Conservation (phyloP, 64 coral and sea anemone genomes). For the Porites lutea region DNA sequence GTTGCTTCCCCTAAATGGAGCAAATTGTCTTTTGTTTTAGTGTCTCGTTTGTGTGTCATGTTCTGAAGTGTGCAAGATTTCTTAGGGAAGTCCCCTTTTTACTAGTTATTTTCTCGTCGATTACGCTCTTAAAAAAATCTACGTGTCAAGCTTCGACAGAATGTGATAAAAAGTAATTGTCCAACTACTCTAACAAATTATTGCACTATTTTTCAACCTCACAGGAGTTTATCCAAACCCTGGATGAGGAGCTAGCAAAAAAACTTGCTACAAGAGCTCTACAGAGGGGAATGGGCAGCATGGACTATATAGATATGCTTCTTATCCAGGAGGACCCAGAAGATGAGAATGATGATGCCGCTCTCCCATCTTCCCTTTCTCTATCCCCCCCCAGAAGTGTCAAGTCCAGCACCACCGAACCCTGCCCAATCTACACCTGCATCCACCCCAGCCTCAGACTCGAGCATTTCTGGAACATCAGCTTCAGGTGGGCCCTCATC, state of each 20-base stretch:
- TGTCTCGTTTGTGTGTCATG: not conserved
- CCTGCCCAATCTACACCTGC: not conserved
- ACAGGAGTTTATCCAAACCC: constrained; percentile 42
- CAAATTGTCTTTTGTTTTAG: too few species aligned
- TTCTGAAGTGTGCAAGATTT: not conserved
- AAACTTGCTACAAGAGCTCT: constrained; percentile 40
- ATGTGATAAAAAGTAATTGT: not conserved
- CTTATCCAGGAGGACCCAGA: constrained; percentile 26
- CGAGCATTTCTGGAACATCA: too few species aligned
- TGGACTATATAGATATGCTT: constrained; percentile 44
- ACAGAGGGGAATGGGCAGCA: constrained; percentile 29
- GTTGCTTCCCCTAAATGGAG: too few species aligned
- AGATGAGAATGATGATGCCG: not conserved
- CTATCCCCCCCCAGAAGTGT: not conserved
- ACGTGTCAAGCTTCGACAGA: not conserved
- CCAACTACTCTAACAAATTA: not conserved
- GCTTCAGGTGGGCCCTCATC: too few species aligned
- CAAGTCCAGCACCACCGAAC: not conserved
- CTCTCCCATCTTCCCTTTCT: not conserved
- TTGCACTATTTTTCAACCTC: not conserved
- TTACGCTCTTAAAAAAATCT: not conserved
- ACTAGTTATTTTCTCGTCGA: not conserved
- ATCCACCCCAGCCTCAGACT: not conserved
- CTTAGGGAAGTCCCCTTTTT: not conserved
- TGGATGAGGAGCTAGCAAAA: constrained; percentile 49